phyloP scores from a whole-genome alignment of 2,888 invertebrate species.

The Clanis bilineata region DNA sequence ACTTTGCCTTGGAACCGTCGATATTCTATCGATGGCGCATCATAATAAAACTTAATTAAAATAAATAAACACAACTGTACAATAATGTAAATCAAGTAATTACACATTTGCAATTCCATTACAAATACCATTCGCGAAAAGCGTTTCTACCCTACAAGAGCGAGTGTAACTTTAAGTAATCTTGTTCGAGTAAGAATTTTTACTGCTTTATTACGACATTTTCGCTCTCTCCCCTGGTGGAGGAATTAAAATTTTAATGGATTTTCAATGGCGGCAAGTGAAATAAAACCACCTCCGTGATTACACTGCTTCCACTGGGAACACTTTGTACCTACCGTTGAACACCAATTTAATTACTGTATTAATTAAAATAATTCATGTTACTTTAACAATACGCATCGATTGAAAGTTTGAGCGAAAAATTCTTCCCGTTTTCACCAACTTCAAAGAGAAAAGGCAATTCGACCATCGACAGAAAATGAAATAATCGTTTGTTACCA shows the following conservation, averaged over 20 bases:
- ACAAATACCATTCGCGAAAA: conserved; percentile 33
- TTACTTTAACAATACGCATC: neutral
- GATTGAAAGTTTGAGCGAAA: neutral
- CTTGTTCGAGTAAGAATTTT: conserved; percentile 37
- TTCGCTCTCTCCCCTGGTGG: conserved; percentile 36
- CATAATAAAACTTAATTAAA: neutral
- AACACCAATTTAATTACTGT: conserved; percentile 32
- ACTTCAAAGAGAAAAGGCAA: too few species aligned
- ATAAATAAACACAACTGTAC: neutral
- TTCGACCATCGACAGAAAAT: too few species aligned
- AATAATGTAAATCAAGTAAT: conserved; percentile 19
- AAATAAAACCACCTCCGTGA: conserved; percentile 48
- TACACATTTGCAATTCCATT: conserved; percentile 20
- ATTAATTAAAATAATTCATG: conserved; percentile 3
- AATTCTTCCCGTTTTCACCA: neutral
- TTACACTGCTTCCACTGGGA: conserved; percentile 34
- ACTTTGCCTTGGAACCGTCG: too few species aligned
- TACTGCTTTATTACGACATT: conserved; percentile 44
- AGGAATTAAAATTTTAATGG: conserved; percentile 54
- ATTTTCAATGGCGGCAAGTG: conserved; percentile 50
- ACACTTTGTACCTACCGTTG: conserved; percentile 18
- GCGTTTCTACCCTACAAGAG: conserved; percentile 27
- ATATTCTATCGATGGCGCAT: too few species aligned
- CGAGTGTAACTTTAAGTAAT: conserved; percentile 33
- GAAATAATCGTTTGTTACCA: too few species aligned